Conservation (phyloP, 2,888 invertebrate species). For the Heteromurus nitidus region DNA sequence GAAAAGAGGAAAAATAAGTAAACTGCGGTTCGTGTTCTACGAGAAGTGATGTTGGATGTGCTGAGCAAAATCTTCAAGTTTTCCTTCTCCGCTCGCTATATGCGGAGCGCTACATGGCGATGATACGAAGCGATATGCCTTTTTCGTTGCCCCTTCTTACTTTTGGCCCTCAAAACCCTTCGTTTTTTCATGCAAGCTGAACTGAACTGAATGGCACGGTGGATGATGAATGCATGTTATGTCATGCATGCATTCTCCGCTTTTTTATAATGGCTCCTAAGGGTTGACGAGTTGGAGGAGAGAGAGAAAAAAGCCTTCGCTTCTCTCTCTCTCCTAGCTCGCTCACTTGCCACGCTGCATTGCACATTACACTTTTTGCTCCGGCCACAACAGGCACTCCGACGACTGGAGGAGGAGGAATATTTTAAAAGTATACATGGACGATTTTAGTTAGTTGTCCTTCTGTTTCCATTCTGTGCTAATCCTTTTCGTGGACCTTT, state of each 20-base stretch:
- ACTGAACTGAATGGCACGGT: background rate
- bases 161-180: conserved; percentile 50
- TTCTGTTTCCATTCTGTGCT: conserved; percentile 43
- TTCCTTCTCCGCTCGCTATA: background rate
- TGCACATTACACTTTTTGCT: conserved; percentile 62
- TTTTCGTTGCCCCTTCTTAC: conserved; percentile 37
- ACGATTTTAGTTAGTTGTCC: conserved; percentile 48
- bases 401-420: conserved; percentile 4
- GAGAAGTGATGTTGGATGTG: conserved; percentile 28
- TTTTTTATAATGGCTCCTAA: conserved; percentile 61
- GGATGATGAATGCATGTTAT: conserved; percentile 37
- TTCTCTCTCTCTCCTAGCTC: conserved; percentile 24
- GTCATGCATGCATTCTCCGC: conserved; percentile 54
- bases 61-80: conserved; percentile 43
- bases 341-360: conserved; percentile 59
- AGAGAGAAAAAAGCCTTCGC: conserved; percentile 34
- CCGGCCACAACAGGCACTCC: conserved; percentile 38
- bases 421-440: conserved; percentile 47
- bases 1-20: too few relatives aligned
- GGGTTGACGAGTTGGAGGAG: conserved; percentile 47
- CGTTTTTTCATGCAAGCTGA: conserved; percentile 7
- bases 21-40: background rate
- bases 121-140: conserved; percentile 37
- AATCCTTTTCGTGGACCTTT: conserved; percentile 37
- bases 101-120: conserved; percentile 13